Conservation (phyloP, 2,797 vertebrate species). For the Xyrichtys novacula region DNA sequence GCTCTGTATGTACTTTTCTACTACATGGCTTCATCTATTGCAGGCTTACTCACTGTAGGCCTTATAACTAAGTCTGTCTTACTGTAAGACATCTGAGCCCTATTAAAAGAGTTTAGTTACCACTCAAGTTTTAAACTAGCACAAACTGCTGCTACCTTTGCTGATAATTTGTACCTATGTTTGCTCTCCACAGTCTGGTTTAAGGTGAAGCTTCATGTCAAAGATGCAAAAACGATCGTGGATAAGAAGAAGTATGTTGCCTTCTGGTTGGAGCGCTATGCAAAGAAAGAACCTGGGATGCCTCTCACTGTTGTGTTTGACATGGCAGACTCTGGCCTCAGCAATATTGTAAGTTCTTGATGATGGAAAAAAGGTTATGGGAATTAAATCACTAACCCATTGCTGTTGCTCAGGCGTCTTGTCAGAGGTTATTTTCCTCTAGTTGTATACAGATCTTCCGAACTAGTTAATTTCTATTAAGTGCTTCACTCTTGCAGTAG, state of each 20-base stretch:
- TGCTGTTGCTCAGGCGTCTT: no score
- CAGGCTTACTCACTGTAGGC: neutral
- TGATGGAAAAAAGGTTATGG: neutral
- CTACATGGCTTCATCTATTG: neutral
- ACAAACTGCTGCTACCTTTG: no score
- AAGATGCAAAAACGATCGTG: conserved; percentile 89
- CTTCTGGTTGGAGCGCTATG: conserved; percentile 97
- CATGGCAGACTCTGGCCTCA: conserved; percentile 93
- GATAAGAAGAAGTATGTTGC: conserved; percentile 97
- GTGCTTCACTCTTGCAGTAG: neutral
- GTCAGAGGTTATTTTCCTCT: neutral
- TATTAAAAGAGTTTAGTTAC: neutral
- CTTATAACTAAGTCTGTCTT: neutral
- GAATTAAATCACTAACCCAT: neutral
- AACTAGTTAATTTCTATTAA: neutral
- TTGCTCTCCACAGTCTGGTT: conserved; percentile 91
- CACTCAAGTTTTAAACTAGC: no score
- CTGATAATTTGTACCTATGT: neutral
- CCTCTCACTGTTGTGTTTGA: conserved; percentile 96
- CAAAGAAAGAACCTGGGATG: conserved; percentile 94
- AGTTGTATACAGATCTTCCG: neutral
- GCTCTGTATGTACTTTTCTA: conserved; percentile 88
- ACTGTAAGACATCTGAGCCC: neutral
- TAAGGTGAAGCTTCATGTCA: conserved; percentile 92
- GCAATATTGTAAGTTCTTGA: conserved; percentile 91